A percentile compares a stretch with the other conserved stretches of the same genome.
phyloP scores from a whole-genome alignment of 2,888 invertebrate genomes.

The Eulithis testata region DNA sequence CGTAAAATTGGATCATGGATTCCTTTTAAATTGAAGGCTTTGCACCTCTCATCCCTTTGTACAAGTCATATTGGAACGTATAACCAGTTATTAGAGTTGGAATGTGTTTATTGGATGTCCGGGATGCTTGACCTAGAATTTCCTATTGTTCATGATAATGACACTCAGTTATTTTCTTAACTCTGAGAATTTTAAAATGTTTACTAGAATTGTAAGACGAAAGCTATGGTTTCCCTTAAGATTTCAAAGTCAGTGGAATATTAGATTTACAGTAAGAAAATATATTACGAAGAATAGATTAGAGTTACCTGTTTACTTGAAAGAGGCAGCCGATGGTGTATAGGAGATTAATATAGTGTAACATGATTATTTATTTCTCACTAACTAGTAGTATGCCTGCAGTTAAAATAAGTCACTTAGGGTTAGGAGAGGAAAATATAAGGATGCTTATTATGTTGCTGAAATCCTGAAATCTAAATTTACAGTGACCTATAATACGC shows the following conservation, averaged over 20 bases:
- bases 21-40: slow-evolving; percentile 35
- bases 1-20: slow-evolving; percentile 18
- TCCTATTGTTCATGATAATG: slow-evolving; percentile 36
- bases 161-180: slow-evolving; percentile 19
- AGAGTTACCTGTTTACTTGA: no score
- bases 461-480: slow-evolving; percentile 18
- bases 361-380: no score
- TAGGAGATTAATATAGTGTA: no score
- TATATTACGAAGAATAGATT: no score
- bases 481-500: slow-evolving; percentile 36
- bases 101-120: slow-evolving; percentile 33
- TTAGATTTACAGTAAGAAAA: no score
- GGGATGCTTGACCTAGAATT: slow-evolving; percentile 45
- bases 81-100: slow-evolving; percentile 30
- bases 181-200: neutral
- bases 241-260: neutral
- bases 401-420: neutral
- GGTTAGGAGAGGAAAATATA: neutral
- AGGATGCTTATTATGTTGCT: neutral
- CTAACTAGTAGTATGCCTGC: neutral
- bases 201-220: neutral
- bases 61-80: slow-evolving; percentile 35
- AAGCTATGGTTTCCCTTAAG: neutral
- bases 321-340: no score
- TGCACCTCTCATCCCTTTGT: slow-evolving; percentile 28